These are phyloP conservation scores for Ophion slaviceki DNA, from an alignment of 2,888 invertebrate species.

Conservation along the genomic window DNA sequence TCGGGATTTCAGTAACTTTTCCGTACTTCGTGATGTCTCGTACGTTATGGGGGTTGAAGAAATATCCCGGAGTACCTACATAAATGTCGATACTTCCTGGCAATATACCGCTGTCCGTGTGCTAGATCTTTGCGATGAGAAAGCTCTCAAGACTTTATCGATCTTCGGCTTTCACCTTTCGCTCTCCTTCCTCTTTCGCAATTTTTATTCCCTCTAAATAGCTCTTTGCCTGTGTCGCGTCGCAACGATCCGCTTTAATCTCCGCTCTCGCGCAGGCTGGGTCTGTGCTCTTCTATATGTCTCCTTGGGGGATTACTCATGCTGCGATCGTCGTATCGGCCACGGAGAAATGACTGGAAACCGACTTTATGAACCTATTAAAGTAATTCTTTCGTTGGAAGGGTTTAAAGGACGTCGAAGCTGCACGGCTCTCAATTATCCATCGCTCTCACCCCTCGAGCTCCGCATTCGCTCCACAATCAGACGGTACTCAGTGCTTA, in stretches of 20 bases:
- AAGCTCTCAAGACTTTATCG: conserved; percentile 51
- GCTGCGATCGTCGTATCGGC: conserved; percentile 32
- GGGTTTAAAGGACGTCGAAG: conserved; percentile 38
- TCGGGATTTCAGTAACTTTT: too few species aligned
- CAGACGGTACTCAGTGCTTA: too few species aligned
- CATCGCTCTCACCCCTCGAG: neutral
- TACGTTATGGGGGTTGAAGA: too few species aligned
- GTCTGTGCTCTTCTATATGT: conserved; percentile 6
- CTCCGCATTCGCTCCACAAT: neutral
- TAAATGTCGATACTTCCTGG: neutral
- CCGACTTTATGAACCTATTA: conserved; percentile 44
- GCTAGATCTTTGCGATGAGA: neutral
- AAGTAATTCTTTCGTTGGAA: conserved; percentile 40
- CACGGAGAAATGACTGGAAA: conserved; percentile 5
- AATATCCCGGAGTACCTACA: too few species aligned
- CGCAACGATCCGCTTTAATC: conserved; percentile 15
- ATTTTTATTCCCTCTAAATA: conserved; percentile 29
- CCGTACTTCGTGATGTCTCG: too few species aligned
- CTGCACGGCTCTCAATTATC: conserved; percentile 12
- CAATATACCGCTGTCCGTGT: neutral
- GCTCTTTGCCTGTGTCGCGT: neutral
- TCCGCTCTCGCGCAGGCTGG: conserved; percentile 10
- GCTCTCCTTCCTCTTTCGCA: conserved; percentile 20
- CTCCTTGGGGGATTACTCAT: conserved; percentile 36
- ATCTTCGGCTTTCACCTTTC: conserved; percentile 24